Percentiles rank a stretch among this genome's conserved stretches.
Evolutionary conservation across 1,140 invertebrate species (phyloP).

Genomic region (Galendromus occidentalis): DNA sequence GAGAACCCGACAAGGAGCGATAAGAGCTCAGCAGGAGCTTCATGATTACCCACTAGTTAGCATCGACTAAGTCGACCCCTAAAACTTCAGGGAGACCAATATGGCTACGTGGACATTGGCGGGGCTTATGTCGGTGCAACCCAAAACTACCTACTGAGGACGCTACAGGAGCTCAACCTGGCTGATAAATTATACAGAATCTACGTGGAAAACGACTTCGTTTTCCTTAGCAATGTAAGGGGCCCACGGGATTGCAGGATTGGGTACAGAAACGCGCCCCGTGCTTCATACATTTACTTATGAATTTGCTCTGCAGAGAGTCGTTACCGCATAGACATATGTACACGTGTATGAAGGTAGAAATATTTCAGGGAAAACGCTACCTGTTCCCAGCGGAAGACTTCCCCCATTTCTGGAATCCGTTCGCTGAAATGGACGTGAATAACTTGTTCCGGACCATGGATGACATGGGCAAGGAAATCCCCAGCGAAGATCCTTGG

Average conservation of each 20-base stretch:
- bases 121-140: slow-evolving; percentile 23
- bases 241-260: background rate
- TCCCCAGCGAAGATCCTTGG: slow-evolving; percentile 28
- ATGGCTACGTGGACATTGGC: slow-evolving; percentile 22
- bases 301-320: no score
- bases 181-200: slow-evolving; percentile 25
- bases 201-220: slow-evolving; percentile 18
- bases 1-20: background rate
- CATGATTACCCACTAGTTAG: background rate
- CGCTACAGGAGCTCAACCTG: slow-evolving; percentile 24
- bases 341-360: no score
- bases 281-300: no score
- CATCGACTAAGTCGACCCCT: background rate
- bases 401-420: slow-evolving; percentile 12
- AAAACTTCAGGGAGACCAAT: background rate
- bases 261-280: background rate
- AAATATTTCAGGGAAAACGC: slow-evolving; percentile 11
- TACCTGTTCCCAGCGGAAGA: slow-evolving; percentile 14
- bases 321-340: no score
- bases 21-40: background rate
- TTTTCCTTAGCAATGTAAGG: slow-evolving; percentile 20
- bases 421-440: slow-evolving; percentile 16
- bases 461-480: slow-evolving; percentile 23
- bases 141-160: slow-evolving; percentile 20
- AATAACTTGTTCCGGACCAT: slow-evolving; percentile 20